A percentile compares a stretch with the other conserved stretches of the same genome.
These are phyloP conservation scores for Tenthredo distinguenda DNA, from an alignment of 2,888 invertebrate species.

Conservation along the genomic window DNA sequence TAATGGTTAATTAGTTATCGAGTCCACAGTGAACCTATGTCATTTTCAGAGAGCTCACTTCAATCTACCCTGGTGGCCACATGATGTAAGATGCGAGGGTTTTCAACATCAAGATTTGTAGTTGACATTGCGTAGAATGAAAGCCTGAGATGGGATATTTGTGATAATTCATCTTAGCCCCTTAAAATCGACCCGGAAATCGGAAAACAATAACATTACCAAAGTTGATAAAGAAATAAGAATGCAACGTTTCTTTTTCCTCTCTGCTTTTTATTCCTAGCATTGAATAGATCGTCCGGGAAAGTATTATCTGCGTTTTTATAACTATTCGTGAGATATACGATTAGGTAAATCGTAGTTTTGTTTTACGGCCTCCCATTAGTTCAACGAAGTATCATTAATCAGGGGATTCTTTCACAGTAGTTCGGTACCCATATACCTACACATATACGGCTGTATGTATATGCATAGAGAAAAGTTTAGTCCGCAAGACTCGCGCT, in stretches of 20 bases:
- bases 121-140: too few relatives aligned
- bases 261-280: not conserved
- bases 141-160: too few relatives aligned
- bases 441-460: not conserved
- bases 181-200: too few relatives aligned
- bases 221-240: not conserved
- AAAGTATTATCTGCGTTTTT: not conserved
- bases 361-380: slow-evolving; percentile 28
- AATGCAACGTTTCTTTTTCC: not conserved
- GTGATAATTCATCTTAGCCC: too few relatives aligned
- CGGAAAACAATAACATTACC: too few relatives aligned
- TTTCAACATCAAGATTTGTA: too few relatives aligned
- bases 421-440: not conserved
- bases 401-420: slow-evolving; percentile 2
- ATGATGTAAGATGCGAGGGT: too few relatives aligned
- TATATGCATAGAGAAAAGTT: slow-evolving; percentile 12
- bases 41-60: too few relatives aligned
- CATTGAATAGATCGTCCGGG: not conserved
- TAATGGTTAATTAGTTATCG: too few relatives aligned
- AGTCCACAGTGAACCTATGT: too few relatives aligned
- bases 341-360: slow-evolving; percentile 26
- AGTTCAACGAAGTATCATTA: slow-evolving; percentile 42
- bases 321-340: not conserved
- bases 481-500: slow-evolving; percentile 30
- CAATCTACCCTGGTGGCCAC: too few relatives aligned